Base-by-base conservation (phyloP, 2,888 invertebrate genomes). In the Tethea ocularis region DNA sequence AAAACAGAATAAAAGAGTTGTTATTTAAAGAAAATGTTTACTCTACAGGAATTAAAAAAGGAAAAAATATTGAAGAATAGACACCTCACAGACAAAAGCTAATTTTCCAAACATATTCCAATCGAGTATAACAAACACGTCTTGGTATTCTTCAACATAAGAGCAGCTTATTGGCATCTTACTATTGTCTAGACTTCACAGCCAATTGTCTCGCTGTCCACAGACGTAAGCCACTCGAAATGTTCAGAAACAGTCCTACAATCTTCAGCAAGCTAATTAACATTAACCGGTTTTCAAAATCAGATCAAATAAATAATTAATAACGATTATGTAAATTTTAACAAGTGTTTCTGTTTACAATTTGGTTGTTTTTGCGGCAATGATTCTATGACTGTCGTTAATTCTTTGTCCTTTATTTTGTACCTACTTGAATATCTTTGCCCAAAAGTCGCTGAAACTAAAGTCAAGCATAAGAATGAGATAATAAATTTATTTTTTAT, bases 121-220 rank as follows among this genome's bases (percentile, higher is more conserved):
- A 46, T 46, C 46, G 46, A 46, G 20, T 20, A 20, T 46, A 46
- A 46, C 46, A 46, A 46, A 46, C 41, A 17, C 20, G 46, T 41
- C 41, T 17, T 41, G 41, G 41, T 46, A 20, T 46, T 46, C 46
- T 46, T 46, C 46, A 46, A 46, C 58, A 61, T 57, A 65, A 72
- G 72, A 56, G 65, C 61, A n/a, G 57, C 70, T 76, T 75, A 68
- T 69, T 68, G 69, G 60, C 67, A 66, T 69, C 74, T 59, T 61
- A 57, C 64, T 71, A 69, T 78, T 79, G 83, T 82, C 82, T 81
- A 78, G 81, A 80, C 77, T 74, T 74, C 67, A 69, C 67, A 63
- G 63, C 69, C 77, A 73, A 72, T 69, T 67, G 80, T 75, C 74
- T 78, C 68, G 65, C 66, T 61, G 64, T 68, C 68, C 64, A 58